A percentile compares a stretch with the other conserved stretches of the same genome.
These are phyloP conservation scores for Dichetophora obliterata DNA, from an alignment of 2,888 invertebrate genomes.

Conservation along the genomic window DNA sequence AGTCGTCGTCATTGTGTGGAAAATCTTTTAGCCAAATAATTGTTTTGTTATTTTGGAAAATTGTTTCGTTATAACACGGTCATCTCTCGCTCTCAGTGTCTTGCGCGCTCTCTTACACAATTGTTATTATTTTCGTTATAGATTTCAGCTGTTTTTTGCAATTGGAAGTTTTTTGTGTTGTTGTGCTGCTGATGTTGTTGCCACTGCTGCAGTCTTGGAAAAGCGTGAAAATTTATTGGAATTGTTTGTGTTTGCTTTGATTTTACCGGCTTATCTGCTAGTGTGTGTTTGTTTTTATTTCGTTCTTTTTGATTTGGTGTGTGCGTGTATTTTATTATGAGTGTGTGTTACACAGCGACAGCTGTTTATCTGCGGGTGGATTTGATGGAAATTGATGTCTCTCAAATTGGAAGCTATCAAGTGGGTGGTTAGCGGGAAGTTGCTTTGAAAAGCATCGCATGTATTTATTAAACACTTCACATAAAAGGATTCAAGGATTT, in stretches of 20 bases:
- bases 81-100: neutral
- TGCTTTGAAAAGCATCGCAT: no score
- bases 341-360: neutral
- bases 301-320: neutral
- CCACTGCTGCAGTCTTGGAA: neutral
- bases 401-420: neutral
- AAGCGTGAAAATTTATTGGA: neutral
- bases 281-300: neutral
- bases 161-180: constrained; percentile 7
- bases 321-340: neutral
- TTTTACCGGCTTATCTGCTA: constrained; percentile 3
- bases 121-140: neutral
- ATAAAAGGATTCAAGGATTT: no score
- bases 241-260: neutral
- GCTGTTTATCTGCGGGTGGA: neutral
- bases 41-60: neutral
- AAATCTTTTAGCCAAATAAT: neutral
- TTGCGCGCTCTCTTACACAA: neutral
- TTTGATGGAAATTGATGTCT: neutral
- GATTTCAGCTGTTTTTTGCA: constrained; percentile 32
- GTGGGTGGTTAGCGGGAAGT: neutral
- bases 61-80: no score
- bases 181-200: neutral
- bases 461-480: no score
- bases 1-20: neutral